A percentile compares a stretch with the other conserved stretches of the same genome.
These are phyloP conservation scores for Lucinisca nassula DNA, from an alignment of 2,888 invertebrate genomes.

Conservation along the genomic window DNA sequence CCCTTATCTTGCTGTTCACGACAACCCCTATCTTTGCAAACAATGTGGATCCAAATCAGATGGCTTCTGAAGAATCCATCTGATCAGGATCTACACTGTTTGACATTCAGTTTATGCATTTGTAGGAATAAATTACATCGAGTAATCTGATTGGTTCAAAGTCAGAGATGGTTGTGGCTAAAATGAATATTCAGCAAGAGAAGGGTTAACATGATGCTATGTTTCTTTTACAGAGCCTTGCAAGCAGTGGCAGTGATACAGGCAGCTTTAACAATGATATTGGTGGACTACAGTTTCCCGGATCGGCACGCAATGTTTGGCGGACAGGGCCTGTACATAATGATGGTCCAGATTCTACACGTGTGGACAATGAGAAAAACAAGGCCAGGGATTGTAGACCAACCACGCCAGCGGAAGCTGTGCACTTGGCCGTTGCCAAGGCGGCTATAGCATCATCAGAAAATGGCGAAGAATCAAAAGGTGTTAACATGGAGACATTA, in stretches of 20 bases:
- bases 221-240: background rate
- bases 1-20: no score
- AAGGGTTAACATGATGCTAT: no score
- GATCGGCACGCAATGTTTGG: background rate
- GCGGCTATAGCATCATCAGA: slow-evolving; percentile 8
- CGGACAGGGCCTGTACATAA: background rate
- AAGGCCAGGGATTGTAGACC: background rate
- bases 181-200: no score
- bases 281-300: background rate
- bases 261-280: background rate
- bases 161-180: no score
- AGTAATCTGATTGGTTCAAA: no score
- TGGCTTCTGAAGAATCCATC: no score
- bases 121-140: no score
- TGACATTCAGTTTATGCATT: no score
- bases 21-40: no score
- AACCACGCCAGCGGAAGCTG: slow-evolving; percentile 10
- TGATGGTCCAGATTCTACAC: background rate
- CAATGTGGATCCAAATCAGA: no score
- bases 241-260: background rate
- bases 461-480: background rate
- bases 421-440: slow-evolving; percentile 7
- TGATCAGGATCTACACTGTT: no score
- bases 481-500: slow-evolving; percentile 72
- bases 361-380: background rate